These are phyloP conservation scores for Clarias laeviceps DNA, from an alignment of 2,797 vertebrate species.

Conservation along the genomic window DNA sequence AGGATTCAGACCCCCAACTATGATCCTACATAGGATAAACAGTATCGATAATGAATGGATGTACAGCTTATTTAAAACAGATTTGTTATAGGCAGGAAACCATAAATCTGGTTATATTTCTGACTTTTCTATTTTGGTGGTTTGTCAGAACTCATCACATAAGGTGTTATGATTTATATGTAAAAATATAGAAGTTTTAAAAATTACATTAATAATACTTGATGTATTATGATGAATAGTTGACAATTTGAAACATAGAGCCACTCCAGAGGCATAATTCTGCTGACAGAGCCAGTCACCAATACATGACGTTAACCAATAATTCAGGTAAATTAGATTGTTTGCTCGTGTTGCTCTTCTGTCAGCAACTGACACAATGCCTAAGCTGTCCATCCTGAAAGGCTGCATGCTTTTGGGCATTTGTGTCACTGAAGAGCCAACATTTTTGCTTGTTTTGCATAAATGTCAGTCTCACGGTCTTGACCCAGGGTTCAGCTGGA, in stretches of 20 bases:
- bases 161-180: background rate
- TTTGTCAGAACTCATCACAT: background rate
- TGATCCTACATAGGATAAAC: too few species aligned
- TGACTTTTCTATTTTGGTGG: background rate
- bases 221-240: background rate
- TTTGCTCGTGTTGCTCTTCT: background rate
- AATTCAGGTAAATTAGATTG: background rate
- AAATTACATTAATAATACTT: background rate
- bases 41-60: too few species aligned
- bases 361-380: background rate
- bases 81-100: background rate
- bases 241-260: background rate
- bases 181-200: background rate
- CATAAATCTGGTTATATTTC: background rate
- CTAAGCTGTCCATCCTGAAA: background rate
- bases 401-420: background rate
- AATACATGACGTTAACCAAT: background rate
- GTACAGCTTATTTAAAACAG: background rate
- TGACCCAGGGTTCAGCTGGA: conserved; percentile 32
- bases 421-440: background rate
- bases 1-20: too few species aligned
- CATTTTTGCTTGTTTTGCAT: conserved; percentile 3
- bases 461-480: conserved; percentile 14
- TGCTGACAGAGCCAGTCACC: background rate
- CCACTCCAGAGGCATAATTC: background rate